phyloP scores from a whole-genome alignment of 92 coral and sea anemone species.

The Parazoanthus swiftii region DNA sequence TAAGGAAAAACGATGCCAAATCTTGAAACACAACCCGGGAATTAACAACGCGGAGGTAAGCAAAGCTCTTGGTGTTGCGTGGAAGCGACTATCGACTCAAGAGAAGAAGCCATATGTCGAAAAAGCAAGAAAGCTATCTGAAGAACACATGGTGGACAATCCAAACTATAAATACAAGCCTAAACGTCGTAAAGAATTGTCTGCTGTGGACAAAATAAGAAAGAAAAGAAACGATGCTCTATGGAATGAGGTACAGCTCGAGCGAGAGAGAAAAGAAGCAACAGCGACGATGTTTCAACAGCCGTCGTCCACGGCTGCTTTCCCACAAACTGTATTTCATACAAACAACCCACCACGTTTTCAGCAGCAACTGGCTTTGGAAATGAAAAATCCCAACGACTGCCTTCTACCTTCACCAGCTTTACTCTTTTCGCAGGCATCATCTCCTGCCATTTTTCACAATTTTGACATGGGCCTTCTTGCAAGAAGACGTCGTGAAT shows the following conservation, averaged over 20 bases:
- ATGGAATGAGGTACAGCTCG: neutral
- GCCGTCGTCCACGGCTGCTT: neutral
- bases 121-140: conserved; percentile 67
- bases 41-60: conserved; percentile 85
- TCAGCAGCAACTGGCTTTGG: conserved; percentile 3
- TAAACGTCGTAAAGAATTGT: conserved; percentile 47
- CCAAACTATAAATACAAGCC: conserved; percentile 87
- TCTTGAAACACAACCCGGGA: conserved; percentile 78
- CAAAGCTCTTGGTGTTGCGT: conserved; percentile 78
- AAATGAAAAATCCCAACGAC: neutral
- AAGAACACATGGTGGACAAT: conserved; percentile 63
- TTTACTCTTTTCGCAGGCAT: neutral
- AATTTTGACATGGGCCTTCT: neutral
- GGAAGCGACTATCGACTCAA: conserved; percentile 69
- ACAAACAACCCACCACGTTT: neutral
- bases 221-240: neutral
- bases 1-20: conserved; percentile 81
- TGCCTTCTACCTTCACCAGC: neutral
- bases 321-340: neutral
- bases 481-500: conserved; percentile 4
- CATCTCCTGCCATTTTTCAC: neutral
- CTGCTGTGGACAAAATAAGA: conserved; percentile 13
- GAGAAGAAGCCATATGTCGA: conserved; percentile 85
- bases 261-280: neutral
- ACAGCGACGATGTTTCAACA: neutral